These are phyloP conservation scores for Rhagoletis zephyria DNA, from an alignment of 1,140 invertebrate species.

Conservation along the genomic window DNA sequence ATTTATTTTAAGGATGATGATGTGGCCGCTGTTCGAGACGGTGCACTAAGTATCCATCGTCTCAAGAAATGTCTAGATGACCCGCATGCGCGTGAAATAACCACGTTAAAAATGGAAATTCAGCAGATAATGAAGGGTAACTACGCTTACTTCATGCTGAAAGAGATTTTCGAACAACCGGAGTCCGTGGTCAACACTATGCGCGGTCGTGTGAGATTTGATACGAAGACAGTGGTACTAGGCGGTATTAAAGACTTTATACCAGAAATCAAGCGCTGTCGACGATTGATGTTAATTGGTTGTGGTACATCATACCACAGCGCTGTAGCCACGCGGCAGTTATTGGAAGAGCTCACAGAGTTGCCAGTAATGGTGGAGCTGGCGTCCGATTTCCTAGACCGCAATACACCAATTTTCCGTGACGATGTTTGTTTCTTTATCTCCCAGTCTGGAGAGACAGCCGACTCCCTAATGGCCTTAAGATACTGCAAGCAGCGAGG, in stretches of 20 bases:
- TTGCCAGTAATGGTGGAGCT: constrained; percentile 99
- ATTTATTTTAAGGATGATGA: constrained; percentile 81
- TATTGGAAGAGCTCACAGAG: constrained; percentile 98
- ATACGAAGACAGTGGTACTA: constrained; percentile 82
- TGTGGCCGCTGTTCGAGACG: constrained; percentile 90
- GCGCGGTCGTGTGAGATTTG: constrained; percentile 97
- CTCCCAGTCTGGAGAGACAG: constrained; percentile 98
- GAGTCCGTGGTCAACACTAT: constrained; percentile 99
- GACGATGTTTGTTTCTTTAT: constrained; percentile 99
- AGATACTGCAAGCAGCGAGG: constrained; percentile 97
- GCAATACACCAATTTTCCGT: constrained; percentile 97
- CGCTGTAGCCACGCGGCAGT: constrained; percentile 95
- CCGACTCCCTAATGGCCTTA: constrained; percentile 95
- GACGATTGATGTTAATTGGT: constrained; percentile 96
- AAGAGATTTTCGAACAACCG: constrained; percentile 99
- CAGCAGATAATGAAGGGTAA: constrained; percentile 99
- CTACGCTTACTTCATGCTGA: constrained; percentile 99
- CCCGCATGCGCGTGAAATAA: constrained; percentile 92
- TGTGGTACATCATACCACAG: constrained; percentile 99
- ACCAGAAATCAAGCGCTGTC: constrained; percentile 95
- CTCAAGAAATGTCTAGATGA: constrained; percentile 86
- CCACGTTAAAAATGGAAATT: constrained; percentile 97
- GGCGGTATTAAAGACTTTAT: constrained; percentile 91
- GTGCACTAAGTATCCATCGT: constrained; percentile 94
- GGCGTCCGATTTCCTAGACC: constrained; percentile 97